These are phyloP conservation scores for Nomada fucata DNA, from an alignment of 2,888 invertebrate species.

Conservation along the genomic window DNA sequence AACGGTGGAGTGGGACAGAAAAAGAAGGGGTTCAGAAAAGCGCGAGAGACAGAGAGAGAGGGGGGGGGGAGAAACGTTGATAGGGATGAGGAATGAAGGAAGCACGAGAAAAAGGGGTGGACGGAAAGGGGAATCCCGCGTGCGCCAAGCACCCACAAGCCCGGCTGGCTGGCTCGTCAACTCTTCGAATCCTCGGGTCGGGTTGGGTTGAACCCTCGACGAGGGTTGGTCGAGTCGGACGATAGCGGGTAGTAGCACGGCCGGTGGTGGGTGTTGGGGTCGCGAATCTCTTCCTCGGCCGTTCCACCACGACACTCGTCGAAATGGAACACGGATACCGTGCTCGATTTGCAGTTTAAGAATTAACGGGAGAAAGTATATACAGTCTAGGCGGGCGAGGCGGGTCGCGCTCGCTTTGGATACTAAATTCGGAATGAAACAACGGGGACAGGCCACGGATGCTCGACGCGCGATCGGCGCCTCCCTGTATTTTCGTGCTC, in stretches of 20 bases:
- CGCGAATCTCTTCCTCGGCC: conserved; percentile 72
- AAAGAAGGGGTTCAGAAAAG: neutral
- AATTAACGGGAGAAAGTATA: conserved; percentile 48
- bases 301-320: conserved; percentile 67
- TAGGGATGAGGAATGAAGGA: conserved; percentile 29
- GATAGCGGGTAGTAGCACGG: conserved; percentile 37
- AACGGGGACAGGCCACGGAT: neutral
- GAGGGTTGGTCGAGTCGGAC: conserved; percentile 63
- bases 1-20: conserved; percentile 20
- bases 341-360: conserved; percentile 65
- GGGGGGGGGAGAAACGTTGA: conserved; percentile 12
- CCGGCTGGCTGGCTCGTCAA: conserved; percentile 70
- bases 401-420: conserved; percentile 5
- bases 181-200: conserved; percentile 61
- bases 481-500: too few relatives aligned
- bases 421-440: conserved; percentile 41
- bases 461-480: neutral
- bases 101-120: conserved; percentile 18
- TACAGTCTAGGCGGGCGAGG: neutral
- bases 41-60: neutral
- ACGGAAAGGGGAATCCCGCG: conserved; percentile 69
- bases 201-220: conserved; percentile 70
- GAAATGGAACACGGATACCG: conserved; percentile 71
- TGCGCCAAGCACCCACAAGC: conserved; percentile 70
- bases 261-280: conserved; percentile 67